Evolutionary conservation across 2,797 vertebrate genomes (phyloP), one percentile per base, ranked within the genome.

Genomic region (Gambelia wislizenii): DNA sequence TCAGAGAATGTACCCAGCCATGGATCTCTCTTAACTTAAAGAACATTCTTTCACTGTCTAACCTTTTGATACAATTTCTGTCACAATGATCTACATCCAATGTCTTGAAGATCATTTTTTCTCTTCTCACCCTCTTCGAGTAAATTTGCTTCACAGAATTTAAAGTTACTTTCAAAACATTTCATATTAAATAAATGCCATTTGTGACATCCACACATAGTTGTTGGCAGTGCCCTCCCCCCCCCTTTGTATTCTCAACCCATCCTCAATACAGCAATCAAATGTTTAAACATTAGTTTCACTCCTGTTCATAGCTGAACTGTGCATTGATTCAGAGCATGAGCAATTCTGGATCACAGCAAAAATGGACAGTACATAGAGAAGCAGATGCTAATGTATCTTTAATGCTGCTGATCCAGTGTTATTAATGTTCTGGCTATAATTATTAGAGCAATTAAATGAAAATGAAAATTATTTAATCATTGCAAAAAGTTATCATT

Each of bases 401-500:
- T 16, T 70, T 69, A 33, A 12, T 2, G 27, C 86, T 89, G 87
- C 87, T 83, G 89, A 52, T 85, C 49, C 27, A 2, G 22, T n/a
- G 56, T 1, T 81, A 84, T 72, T 83, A 70, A 92, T 90, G 77
- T 93, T 86, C 84, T 2, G 75, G 44, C 89, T 64, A 83, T 56
- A 76, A 86, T 86, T 91, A 89, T 77, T 88, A 89, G 61, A 89
- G 84, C 27, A 54, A 72, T 92, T 81, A 92, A 87, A 59, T 47
- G 12, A 89, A 87, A 91, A 90, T 0, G 0, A 93, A 89, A 61
- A 54, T 90, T 92, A 88, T 5, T 39, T 84, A 76, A 89, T 49
- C 87, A 88, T 56, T 54, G 47, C 33, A 92, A 92, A 93, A 47
- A 78, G 67, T 0, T 83, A 89, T 39, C 69, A 59, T 85, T 39